Evolutionary conservation across 2,797 vertebrate genomes (phyloP).

Genomic region (Antrozous pallidus): DNA sequence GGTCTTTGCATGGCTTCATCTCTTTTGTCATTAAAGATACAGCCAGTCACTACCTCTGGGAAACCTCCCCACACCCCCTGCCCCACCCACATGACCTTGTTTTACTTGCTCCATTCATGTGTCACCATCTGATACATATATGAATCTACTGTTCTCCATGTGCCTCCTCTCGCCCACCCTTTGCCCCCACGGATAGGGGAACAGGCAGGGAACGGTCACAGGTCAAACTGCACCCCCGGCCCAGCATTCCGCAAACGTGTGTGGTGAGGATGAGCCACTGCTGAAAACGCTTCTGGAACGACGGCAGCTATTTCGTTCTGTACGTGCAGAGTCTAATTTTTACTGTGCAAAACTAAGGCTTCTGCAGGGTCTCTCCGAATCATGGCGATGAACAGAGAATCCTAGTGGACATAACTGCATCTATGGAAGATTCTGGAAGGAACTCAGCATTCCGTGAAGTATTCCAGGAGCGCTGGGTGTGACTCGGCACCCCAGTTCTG

Average conservation of each 20-base stretch:
- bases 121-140: not conserved
- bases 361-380: not conserved
- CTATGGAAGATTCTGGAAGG: not conserved
- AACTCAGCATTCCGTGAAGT: not conserved
- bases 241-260: not conserved
- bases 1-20: fast-evolving
- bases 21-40: not conserved
- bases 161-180: not conserved
- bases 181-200: not conserved
- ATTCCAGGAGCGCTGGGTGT: not conserved
- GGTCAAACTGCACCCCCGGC: not conserved
- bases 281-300: not conserved
- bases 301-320: not conserved
- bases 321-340: not conserved
- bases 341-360: not conserved
- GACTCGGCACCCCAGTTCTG: not conserved
- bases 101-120: not conserved
- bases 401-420: not conserved
- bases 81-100: not conserved
- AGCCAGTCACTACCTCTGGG: not conserved
- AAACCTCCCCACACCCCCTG: not conserved
- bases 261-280: not conserved
- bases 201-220: not conserved
- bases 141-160: not conserved
- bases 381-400: not conserved